Evolutionary conservation across 2,797 vertebrate species (phyloP).

Genomic region (Pristis pectinata): DNA sequence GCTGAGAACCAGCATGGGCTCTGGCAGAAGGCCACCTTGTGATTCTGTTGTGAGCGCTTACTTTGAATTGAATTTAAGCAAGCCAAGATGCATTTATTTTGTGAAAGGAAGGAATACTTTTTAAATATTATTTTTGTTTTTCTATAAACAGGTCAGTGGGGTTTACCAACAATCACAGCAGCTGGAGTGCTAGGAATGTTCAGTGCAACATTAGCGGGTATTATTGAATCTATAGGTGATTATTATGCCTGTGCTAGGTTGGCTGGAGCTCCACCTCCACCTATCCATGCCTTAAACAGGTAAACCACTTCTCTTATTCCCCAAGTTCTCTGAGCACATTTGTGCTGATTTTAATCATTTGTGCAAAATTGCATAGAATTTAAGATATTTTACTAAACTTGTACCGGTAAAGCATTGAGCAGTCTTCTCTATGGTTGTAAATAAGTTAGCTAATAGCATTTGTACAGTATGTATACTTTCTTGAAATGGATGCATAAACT

Average conservation of each 20-base stretch:
- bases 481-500: too few relatives aligned
- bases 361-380: neutral
- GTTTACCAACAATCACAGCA: slow-evolving; percentile 78
- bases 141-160: slow-evolving; percentile 80
- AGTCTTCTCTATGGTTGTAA: neutral
- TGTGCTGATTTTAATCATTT: neutral
- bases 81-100: neutral
- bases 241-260: slow-evolving; percentile 92
- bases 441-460: neutral
- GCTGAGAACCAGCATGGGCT: too few relatives aligned
- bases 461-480: neutral
- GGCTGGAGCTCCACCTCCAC: slow-evolving; percentile 79
- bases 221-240: slow-evolving; percentile 91
- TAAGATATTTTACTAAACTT: neutral
- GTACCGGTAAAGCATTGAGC: neutral
- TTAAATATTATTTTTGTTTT: neutral
- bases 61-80: too few relatives aligned
- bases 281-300: slow-evolving; percentile 93
- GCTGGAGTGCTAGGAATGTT: slow-evolving; percentile 94
- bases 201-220: slow-evolving; percentile 83
- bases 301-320: slow-evolving; percentile 46
- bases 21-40: too few relatives aligned
- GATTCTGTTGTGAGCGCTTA: too few relatives aligned
- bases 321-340: neutral
- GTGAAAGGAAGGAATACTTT: neutral